Percentiles rank a stretch among this genome's conserved stretches.
Conservation (phyloP, 2,888 invertebrate species). For the Dryocosmus kuriphilus region DNA sequence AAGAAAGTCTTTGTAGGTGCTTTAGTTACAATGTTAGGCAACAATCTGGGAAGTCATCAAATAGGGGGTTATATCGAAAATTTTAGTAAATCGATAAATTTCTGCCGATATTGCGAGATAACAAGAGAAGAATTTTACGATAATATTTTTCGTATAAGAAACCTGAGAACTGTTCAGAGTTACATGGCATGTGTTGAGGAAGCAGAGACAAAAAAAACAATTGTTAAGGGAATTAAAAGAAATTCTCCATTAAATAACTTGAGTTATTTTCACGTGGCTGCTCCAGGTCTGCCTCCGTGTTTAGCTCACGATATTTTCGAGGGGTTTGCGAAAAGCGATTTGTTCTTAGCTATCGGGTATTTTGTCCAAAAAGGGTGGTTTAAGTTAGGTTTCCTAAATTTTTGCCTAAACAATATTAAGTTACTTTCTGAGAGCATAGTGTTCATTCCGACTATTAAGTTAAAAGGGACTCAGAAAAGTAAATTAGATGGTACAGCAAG, state of each 20-base stretch:
- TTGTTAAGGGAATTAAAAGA: too few species aligned
- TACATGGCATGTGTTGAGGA: not conserved
- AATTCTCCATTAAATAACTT: slow-evolving; percentile 56
- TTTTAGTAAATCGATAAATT: too few species aligned
- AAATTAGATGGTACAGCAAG: too few species aligned
- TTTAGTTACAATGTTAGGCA: slow-evolving; percentile 50
- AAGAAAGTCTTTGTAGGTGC: slow-evolving; percentile 49
- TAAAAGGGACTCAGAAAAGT: not conserved
- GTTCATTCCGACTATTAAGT: not conserved
- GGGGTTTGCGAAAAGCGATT: slow-evolving; percentile 52
- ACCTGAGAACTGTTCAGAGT: not conserved
- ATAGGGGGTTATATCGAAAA: slow-evolving; percentile 63
- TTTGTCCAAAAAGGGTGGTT: too few species aligned
- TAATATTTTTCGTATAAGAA: not conserved
- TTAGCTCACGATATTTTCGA: slow-evolving; percentile 58
- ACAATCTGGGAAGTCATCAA: slow-evolving; percentile 55
- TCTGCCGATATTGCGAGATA: slow-evolving; percentile 57
- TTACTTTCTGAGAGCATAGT: too few species aligned
- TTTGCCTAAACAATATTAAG: too few species aligned
- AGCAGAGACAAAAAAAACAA: slow-evolving; percentile 34
- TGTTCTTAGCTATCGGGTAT: slow-evolving; percentile 52
- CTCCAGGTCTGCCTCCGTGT: slow-evolving; percentile 48
- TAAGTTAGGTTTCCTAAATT: not conserved
- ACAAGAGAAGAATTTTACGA: not conserved
- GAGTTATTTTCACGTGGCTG: slow-evolving; percentile 55